Evolutionary conservation across 2,113 vertebrate genomes (phyloP), one percentile per base, ranked within the genome.

Genomic region (Labrus mixtus): DNA sequence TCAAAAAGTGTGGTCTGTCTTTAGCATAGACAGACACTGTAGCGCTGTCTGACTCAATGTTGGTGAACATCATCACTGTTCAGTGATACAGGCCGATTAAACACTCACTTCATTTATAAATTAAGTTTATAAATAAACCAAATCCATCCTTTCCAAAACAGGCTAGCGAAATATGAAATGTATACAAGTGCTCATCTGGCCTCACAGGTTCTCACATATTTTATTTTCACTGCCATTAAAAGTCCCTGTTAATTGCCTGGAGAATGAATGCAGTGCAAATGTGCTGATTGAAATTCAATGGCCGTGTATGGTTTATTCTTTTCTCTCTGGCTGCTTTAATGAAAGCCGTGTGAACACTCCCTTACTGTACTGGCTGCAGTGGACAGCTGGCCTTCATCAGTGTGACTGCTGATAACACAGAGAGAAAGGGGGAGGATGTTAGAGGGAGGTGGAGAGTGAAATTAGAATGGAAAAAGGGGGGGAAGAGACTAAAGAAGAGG

Each of bases 341-440:
- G 56, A 62, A 77, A 74, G 61, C 60, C 1, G 36, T 66, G 56
- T 62, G 70, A 78, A 66, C 75, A 70, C 65, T 81, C 39, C 25
- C 48, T 63, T 48, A 69, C 83, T 84, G 87, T 71, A 65, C 63
- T 58, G 50, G 51, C 68, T 63, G 64, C 61, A 58, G 20, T 54
- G 73, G 83, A 74, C 78, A 89, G 87, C 78, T 88, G 78, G 76
- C 56, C 71, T 83, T 87, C 84, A 85, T 83, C 81, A 79, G 69
- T 50, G 55, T 55, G 67, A 61, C 81, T 81, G 79, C 72, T 79
- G 74, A 79, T 86, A 80, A 85, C 57, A 43, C 33, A 54, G 22
- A 51, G 41, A 41, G 60, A 39, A 39, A 10, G 51, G 9, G 73
- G 0, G 8, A 20, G 54, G 2, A 54, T 51, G 67, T 22, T 37